Evolutionary conservation across 2,797 vertebrate species (phyloP).

Genomic region (Siniperca scherzeri): DNA sequence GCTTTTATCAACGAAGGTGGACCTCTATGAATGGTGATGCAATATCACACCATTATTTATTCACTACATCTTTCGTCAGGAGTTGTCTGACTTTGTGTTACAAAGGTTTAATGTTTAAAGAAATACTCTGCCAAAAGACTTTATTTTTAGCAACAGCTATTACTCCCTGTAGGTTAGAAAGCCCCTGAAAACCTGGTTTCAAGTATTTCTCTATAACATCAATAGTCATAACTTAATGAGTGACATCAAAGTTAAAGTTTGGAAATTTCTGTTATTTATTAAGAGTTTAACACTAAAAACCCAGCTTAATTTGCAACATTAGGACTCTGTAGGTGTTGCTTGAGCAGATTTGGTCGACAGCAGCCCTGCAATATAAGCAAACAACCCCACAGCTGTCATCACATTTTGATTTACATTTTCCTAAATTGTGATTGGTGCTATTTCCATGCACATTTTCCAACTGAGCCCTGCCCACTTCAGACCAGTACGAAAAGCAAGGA

Average conservation of each 20-base stretch:
- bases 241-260: background rate
- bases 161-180: conserved; percentile 11
- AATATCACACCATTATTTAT: conserved; percentile 65
- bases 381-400: background rate
- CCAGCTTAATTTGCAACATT: background rate
- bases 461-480: background rate
- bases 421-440: conserved; percentile 2
- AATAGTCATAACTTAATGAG: background rate
- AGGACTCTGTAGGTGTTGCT: background rate
- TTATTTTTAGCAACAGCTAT: conserved; percentile 22
- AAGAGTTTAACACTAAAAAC: conserved; percentile 3
- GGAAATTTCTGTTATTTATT: background rate
- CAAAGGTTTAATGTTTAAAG: conserved; percentile 50
- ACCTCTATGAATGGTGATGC: conserved; percentile 53
- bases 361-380: background rate
- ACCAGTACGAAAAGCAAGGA: background rate
- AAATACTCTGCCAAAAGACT: conserved; percentile 28
- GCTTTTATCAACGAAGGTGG: conserved; percentile 67
- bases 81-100: conserved; percentile 59
- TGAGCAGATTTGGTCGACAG: conserved; percentile 3
- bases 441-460: background rate
- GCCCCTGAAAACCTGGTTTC: background rate
- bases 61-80: conserved; percentile 51
- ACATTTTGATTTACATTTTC: conserved; percentile 1
- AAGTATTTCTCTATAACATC: conserved; percentile 5